Evolutionary conservation across 2,113 vertebrate species (phyloP).

Genomic region (Engraulis encrasicolus): DNA sequence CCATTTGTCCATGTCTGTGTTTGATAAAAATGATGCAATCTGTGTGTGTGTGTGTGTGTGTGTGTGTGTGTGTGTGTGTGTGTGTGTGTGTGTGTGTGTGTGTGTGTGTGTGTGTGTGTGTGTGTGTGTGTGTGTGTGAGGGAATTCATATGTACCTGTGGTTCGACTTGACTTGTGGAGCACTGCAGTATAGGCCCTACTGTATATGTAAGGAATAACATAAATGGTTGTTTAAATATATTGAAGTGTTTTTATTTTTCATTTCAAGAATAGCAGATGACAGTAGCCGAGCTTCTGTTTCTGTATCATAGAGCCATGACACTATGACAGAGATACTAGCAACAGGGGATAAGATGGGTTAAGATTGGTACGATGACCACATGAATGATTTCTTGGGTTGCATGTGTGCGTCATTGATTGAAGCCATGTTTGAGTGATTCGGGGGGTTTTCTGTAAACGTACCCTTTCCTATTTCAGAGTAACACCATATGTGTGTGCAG

Average conservation of each 20-base stretch:
- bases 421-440: not conserved
- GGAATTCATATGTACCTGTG: too few species aligned
- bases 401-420: conserved; percentile 29
- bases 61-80: too few species aligned
- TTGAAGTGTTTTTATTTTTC: too few species aligned
- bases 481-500: not conserved
- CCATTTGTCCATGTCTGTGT: not conserved
- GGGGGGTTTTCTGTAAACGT: not conserved
- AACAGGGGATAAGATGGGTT: too few species aligned
- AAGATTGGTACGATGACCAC: conserved; percentile 28
- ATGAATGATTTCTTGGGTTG: conserved; percentile 42
- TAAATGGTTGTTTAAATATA: too few species aligned
- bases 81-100: too few species aligned
- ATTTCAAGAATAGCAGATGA: not conserved
- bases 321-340: not conserved
- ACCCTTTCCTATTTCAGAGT: not conserved
- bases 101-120: too few species aligned
- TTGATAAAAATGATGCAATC: too few species aligned
- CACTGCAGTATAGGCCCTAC: too few species aligned
- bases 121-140: too few species aligned
- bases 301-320: not conserved
- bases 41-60: too few species aligned
- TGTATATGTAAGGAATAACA: too few species aligned
- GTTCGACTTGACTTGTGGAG: not conserved
- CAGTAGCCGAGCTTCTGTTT: not conserved